Conservation (phyloP, 2,113 vertebrate species). For the Nothoprocta pentlandii region DNA sequence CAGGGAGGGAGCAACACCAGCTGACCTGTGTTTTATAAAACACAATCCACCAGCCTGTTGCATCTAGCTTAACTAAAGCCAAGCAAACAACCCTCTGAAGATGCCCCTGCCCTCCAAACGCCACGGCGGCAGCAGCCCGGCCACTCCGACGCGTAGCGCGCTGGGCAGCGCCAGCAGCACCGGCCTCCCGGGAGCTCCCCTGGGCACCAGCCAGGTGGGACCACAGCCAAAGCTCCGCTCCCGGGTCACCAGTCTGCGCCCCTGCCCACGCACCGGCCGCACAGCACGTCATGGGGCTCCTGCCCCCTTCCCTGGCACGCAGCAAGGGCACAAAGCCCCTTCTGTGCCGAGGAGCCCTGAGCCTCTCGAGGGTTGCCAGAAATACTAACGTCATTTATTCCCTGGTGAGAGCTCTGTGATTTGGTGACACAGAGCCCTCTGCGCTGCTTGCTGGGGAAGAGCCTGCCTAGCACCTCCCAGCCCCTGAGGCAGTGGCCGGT, state of each 20-base stretch:
- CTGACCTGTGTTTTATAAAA: background rate
- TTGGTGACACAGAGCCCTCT: background rate
- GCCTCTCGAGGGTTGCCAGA: background rate
- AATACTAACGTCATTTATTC: background rate
- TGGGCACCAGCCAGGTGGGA: background rate
- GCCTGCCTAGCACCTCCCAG: fast-evolving
- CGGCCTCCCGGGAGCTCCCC: background rate
- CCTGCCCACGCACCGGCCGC: background rate
- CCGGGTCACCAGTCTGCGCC: background rate
- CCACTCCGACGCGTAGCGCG: background rate
- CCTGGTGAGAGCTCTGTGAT: background rate
- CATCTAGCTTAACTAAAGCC: background rate
- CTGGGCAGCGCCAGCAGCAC: background rate
- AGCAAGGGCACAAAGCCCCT: background rate
- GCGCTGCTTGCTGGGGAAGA: background rate
- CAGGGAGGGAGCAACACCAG: background rate
- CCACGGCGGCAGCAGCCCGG: fast-evolving
- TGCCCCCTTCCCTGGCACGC: background rate
- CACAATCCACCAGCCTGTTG: background rate
- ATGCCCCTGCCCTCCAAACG: background rate
- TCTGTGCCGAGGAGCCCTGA: background rate
- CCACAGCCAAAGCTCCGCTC: background rate
- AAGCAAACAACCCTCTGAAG: background rate
- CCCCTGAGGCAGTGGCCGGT: background rate
- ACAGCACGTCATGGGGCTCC: background rate